phyloP scores from a whole-genome alignment of 1,140 invertebrate species.

The Drosophila littoralis region DNA sequence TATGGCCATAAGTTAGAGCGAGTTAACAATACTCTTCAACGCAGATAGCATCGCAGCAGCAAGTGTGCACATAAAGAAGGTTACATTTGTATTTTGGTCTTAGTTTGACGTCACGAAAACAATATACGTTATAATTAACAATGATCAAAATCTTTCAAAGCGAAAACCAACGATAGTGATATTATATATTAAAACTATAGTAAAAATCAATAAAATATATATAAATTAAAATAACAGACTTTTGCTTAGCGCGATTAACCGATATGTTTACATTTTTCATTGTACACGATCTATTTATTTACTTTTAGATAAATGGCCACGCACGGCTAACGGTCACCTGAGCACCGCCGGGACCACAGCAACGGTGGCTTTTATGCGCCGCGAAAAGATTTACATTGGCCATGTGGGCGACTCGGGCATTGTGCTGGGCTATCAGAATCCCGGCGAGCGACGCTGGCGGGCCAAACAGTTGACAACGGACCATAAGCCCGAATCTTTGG shows the following conservation, averaged over 20 bases:
- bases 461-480: slow-evolving; percentile 93
- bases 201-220: neutral
- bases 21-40: slow-evolving; percentile 6
- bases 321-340: slow-evolving; percentile 95
- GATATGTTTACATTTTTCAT: neutral
- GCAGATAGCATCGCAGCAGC: slow-evolving; percentile 21
- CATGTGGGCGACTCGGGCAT: slow-evolving; percentile 99
- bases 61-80: neutral
- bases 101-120: slow-evolving; percentile 24
- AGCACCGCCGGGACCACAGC: slow-evolving; percentile 99
- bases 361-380: slow-evolving; percentile 96
- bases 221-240: neutral
- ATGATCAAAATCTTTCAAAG: too few relatives aligned
- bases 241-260: neutral
- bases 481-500: slow-evolving; percentile 97
- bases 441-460: slow-evolving; percentile 89
- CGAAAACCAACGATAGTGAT: too few relatives aligned
- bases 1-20: slow-evolving; percentile 37
- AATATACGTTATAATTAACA: too few relatives aligned
- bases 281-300: slow-evolving; percentile 33
- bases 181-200: too few relatives aligned
- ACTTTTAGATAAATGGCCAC: slow-evolving; percentile 94
- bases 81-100: slow-evolving; percentile 13
- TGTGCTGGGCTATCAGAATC: slow-evolving; percentile 92
- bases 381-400: slow-evolving; percentile 97